A percentile compares a stretch with the other conserved stretches of the same genome.
Conservation (phyloP, 2,113 vertebrate genomes). For the Nerophis ophidion region DNA sequence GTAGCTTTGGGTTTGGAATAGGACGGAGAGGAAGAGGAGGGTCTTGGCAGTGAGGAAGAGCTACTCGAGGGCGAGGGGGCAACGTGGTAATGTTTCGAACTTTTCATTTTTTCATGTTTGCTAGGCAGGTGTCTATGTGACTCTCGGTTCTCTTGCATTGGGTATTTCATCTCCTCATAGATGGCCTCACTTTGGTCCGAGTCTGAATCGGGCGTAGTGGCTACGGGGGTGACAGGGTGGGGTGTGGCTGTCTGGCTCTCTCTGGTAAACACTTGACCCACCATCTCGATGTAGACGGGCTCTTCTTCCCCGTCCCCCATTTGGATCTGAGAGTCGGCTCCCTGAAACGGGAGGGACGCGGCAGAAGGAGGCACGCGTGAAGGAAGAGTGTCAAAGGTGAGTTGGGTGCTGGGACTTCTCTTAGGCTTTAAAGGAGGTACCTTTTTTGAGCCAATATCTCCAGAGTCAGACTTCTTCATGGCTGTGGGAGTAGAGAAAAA, state of each 20-base stretch:
- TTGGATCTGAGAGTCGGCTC: conserved; percentile 56
- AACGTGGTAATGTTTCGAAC: conserved; percentile 66
- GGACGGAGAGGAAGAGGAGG: conserved; percentile 67
- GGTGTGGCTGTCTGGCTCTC: conserved; percentile 69
- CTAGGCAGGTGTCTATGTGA: conserved; percentile 58
- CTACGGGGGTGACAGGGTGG: conserved; percentile 65
- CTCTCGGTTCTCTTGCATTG: conserved; percentile 69
- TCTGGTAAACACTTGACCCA: conserved; percentile 80
- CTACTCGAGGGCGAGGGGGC: conserved; percentile 56
- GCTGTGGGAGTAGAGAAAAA: conserved; percentile 45
- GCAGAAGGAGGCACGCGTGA: conserved; percentile 57
- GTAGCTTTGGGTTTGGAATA: conserved; percentile 72
- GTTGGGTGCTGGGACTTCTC: conserved; percentile 85
- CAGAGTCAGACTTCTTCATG: conserved; percentile 79
- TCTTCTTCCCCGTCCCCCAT: conserved; percentile 74
- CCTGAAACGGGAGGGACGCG: conserved; percentile 63
- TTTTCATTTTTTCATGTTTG: conserved; percentile 67
- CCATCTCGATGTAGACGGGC: conserved; percentile 92
- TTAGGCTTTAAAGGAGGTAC: conserved; percentile 85
- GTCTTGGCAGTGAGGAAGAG: conserved; percentile 62
- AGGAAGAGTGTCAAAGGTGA: conserved; percentile 73
- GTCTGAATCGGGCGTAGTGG: conserved; percentile 79
- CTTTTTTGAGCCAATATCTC: conserved; percentile 75
- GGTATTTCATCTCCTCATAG: conserved; percentile 93
- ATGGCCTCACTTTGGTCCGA: conserved; percentile 89